Base-by-base conservation (phyloP, 2,888 invertebrate species). In the Andricus quercusramuli region DNA sequence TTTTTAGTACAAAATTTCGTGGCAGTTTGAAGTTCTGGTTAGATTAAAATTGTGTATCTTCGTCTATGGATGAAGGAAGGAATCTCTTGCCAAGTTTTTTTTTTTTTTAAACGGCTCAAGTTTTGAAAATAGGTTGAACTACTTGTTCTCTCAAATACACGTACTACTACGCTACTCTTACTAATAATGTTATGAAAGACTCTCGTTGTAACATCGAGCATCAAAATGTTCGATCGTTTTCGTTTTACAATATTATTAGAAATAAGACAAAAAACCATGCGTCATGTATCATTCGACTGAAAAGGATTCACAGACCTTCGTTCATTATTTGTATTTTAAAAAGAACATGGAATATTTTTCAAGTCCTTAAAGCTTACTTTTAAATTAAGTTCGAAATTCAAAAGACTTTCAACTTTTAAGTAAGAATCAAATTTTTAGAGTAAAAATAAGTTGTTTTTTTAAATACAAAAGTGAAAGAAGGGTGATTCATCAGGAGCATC, bases 41-140 rank as follows among this genome's bases (percentile, higher is more conserved):
- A 41, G 87, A 87, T 86, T 87, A 87, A 87, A 77, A 83, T 84
- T 83, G 51, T 64, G 51, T 64, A 80, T 81, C 62, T 76, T 81
- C 47, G 47, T 47, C 77, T 78, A 83, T 74, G 83, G 79, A 70
- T 62, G 80, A 67, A 79, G 76, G 79, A 78, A 85, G 86, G 80
- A 85, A 88, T 88, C 88, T 90, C 90, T 91, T 90, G 91, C 90
- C 90, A 91, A 91, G 90, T 89, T 88, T 88, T 85, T 83, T 83
- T 83, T 83, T 25, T 83, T 83, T 77, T 80, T 70, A 88, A 88
- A 77, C 82, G 89, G 90, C 90, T 90, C 90, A 88, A 88, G 82
- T 86, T 86, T 83, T 65, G 82, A 83, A 81, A 82, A 85, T 68
- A 78, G 78, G 79, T 87, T 87, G 87, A 83, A 32, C 17, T 56